A percentile compares a stretch with the other conserved stretches of the same genome.
Evolutionary conservation across 2,888 invertebrate genomes (phyloP).

Genomic region (Trichacis sp.): DNA sequence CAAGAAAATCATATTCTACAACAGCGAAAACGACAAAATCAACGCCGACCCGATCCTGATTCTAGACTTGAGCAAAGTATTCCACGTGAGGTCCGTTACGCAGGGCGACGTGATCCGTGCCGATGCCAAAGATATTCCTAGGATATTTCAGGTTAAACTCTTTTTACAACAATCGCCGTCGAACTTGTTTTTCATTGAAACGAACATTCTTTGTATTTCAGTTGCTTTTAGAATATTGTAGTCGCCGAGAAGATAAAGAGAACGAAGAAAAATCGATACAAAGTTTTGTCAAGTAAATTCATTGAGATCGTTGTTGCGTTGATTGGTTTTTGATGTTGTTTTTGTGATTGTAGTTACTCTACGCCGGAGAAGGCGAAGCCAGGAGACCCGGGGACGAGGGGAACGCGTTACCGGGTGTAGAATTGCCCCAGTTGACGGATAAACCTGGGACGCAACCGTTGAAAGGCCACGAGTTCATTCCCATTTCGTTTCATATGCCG

Average conservation of each 20-base stretch:
- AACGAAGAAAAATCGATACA: too few species aligned
- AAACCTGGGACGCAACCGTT: slow-evolving; percentile 79
- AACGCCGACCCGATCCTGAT: slow-evolving; percentile 95
- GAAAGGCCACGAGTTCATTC: slow-evolving; percentile 96
- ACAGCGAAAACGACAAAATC: slow-evolving; percentile 92
- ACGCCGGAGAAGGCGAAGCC: slow-evolving; percentile 96
- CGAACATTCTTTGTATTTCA: too few species aligned
- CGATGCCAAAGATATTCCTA: slow-evolving; percentile 98
- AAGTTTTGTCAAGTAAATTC: too few species aligned
- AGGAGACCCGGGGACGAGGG: slow-evolving; percentile 79
- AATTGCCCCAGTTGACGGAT: slow-evolving; percentile 72
- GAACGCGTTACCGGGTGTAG: slow-evolving; percentile 70
- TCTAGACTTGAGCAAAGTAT: slow-evolving; percentile 97
- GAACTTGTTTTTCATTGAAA: not conserved
- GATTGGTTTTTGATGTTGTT: not conserved
- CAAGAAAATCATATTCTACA: slow-evolving; percentile 96
- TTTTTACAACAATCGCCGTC: not conserved
- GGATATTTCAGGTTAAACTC: slow-evolving; percentile 85
- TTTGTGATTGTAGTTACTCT: slow-evolving; percentile 78
- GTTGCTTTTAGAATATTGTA: too few species aligned
- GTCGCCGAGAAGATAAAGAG: too few species aligned
- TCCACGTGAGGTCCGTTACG: slow-evolving; percentile 97
- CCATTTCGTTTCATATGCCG: slow-evolving; percentile 97
- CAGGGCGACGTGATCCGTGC: slow-evolving; percentile 99
- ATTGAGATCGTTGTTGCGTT: too few species aligned